Conservation (phyloP, 2,888 invertebrate species). For the Apodemia hepburni region DNA sequence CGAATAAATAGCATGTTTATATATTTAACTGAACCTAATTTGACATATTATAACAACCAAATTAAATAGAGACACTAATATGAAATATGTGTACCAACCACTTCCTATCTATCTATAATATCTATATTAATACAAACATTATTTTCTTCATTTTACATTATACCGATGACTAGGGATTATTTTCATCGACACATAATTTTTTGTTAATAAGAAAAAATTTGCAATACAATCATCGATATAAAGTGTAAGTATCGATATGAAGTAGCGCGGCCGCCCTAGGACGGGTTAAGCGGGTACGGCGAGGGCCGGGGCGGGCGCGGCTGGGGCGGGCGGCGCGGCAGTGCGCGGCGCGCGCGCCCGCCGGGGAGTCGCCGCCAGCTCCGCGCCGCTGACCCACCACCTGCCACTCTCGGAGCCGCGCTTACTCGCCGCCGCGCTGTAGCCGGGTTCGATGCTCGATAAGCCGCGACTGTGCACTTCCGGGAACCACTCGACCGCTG, state of each 20-base stretch:
- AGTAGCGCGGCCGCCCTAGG: slow-evolving; percentile 27
- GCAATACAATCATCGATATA: not conserved
- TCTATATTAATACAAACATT: not conserved
- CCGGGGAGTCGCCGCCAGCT: slow-evolving; percentile 46
- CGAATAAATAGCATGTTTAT: no score
- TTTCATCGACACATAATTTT: no score
- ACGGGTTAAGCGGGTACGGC: slow-evolving; percentile 29
- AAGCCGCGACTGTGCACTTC: slow-evolving; percentile 10
- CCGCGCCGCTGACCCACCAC: slow-evolving; percentile 30
- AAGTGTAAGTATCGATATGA: slow-evolving; percentile 26
- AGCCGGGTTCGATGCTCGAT: slow-evolving; percentile 18
- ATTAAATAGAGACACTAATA: no score
- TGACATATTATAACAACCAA: no score
- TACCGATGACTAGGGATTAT: not conserved
- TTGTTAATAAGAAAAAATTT: not conserved
- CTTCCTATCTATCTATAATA: no score
- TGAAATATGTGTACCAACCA: no score
- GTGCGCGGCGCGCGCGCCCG: slow-evolving; percentile 67
- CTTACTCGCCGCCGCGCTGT: slow-evolving; percentile 20
- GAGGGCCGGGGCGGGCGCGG: slow-evolving; percentile 28
- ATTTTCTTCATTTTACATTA: not conserved
- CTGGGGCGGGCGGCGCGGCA: slow-evolving; percentile 39
- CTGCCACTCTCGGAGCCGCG: slow-evolving; percentile 29
- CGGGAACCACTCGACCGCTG: slow-evolving; percentile 6
- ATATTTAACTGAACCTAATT: no score